A percentile compares a stretch with the other conserved stretches of the same genome.
phyloP scores from a whole-genome alignment of 35 echinoderm and acorn worm genomes.

The Chiridota heheva region DNA sequence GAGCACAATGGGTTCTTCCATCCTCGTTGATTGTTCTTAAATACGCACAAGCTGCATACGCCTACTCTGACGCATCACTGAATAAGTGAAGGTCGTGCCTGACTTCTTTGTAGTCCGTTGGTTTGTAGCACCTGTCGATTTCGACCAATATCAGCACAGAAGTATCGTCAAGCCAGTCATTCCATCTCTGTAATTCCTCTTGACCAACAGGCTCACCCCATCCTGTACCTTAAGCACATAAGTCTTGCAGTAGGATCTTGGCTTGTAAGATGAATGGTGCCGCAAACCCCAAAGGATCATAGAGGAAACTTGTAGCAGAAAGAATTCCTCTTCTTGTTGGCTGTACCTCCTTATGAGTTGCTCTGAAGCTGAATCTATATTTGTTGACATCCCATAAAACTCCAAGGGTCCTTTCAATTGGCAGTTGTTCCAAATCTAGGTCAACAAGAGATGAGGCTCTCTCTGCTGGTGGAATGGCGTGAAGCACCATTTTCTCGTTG shows the following conservation, averaged over 20 bases:
- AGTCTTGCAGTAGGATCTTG: slow-evolving; percentile 5
- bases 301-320: not conserved
- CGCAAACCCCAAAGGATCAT: slow-evolving; percentile 25
- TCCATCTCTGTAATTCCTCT: slow-evolving; percentile 3
- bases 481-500: slow-evolving; percentile 42
- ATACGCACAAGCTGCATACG: slow-evolving; percentile 7
- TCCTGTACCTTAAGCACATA: not conserved
- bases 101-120: not conserved
- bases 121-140: not conserved
- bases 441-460: slow-evolving; percentile 23
- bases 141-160: not conserved
- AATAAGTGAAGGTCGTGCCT: not conserved
- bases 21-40: not conserved
- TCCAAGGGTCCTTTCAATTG: slow-evolving; percentile 48
- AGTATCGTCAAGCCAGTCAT: slow-evolving; percentile 8
- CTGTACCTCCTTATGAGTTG: not conserved
- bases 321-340: slow-evolving; percentile 27
- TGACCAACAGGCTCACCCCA: slow-evolving; percentile 16
- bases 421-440: slow-evolving; percentile 39
- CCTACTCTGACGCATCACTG: slow-evolving; percentile 2
- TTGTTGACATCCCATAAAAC: slow-evolving; percentile 14
- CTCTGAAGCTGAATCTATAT: slow-evolving; percentile 30
- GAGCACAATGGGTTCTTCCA: slow-evolving; percentile 35
- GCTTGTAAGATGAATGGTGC: slow-evolving; percentile 28
- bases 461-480: not conserved